Conservation (phyloP, 2,888 invertebrate species). For the Drosophila prostipennis region DNA sequence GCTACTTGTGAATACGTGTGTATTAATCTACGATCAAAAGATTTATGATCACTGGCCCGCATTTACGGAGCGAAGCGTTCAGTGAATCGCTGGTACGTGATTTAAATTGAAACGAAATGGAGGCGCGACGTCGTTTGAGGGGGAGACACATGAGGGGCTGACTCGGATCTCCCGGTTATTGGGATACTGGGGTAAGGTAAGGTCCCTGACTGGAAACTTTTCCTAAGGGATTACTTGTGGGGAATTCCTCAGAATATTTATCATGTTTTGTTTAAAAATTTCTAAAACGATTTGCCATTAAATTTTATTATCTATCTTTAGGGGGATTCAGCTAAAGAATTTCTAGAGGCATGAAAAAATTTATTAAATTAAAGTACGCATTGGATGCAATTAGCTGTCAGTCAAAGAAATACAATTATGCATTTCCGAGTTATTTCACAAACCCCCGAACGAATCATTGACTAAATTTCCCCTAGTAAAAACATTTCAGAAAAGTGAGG, state of each 20-base stretch:
- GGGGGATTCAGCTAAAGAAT: too few species aligned
- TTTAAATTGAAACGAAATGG: constrained; percentile 29
- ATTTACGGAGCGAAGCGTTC: constrained; percentile 20
- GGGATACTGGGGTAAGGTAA: constrained; percentile 30
- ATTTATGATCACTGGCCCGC: constrained; percentile 42
- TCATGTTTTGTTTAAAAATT: neutral
- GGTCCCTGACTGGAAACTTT: neutral
- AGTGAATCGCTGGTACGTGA: constrained; percentile 54
- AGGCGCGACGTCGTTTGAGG: constrained; percentile 18
- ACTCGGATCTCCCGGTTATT: constrained; percentile 13
- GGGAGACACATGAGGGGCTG: neutral
- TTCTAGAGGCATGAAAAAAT: too few species aligned
- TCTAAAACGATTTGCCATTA: too few species aligned
- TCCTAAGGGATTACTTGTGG: neutral
- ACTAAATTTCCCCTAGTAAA: neutral
- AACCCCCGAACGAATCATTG: neutral
- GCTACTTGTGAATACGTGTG: constrained; percentile 3
- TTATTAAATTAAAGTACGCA: too few species aligned
- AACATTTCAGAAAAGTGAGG: neutral
- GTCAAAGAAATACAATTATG: neutral
- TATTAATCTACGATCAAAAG: constrained; percentile 4
- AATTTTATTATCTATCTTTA: too few species aligned
- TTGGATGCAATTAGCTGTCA: neutral
- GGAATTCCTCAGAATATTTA: neutral
- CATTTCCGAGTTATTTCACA: neutral